phyloP scores from a whole-genome alignment of 2,797 vertebrate genomes.

The Onychomys arenicola region DNA sequence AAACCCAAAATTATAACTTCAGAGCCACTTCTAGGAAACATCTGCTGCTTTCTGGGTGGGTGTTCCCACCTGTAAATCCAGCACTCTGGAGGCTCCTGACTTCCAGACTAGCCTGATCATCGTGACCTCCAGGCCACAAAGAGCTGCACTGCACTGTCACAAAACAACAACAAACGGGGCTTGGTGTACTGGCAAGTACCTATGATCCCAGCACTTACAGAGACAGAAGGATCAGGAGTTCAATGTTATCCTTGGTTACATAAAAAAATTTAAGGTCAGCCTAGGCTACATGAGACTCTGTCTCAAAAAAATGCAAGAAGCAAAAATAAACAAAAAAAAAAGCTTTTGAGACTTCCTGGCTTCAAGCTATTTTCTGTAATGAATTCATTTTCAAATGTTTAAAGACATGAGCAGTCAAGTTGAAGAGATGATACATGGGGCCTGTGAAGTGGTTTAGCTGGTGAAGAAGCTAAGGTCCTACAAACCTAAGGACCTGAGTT shows the following conservation, averaged over 20 bases:
- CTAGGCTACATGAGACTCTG: not conserved
- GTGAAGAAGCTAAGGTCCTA: not conserved
- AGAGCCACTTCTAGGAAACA: not conserved
- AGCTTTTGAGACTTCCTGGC: not conserved
- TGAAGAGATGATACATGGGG: not conserved
- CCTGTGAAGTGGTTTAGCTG: not conserved
- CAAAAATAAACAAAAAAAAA: not conserved
- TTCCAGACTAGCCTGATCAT: not conserved
- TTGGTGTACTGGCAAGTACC: too few species aligned
- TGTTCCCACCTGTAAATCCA: not conserved
- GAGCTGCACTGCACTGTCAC: not conserved
- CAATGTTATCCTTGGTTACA: not conserved
- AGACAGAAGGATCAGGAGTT: not conserved
- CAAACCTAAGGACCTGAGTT: not conserved
- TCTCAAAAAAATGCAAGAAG: not conserved
- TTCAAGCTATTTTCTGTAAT: constrained; percentile 18
- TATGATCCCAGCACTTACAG: not conserved
- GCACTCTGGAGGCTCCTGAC: too few species aligned
- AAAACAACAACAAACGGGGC: not conserved
- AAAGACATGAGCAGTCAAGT: not conserved
- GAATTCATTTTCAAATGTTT: constrained; percentile 57
- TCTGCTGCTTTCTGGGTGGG: not conserved
- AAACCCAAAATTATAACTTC: not conserved
- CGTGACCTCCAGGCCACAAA: not conserved
- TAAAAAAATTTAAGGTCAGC: not conserved